These are phyloP conservation scores for Larimichthys polyactis DNA, from an alignment of 2,113 vertebrate species.

Conservation along the genomic window DNA sequence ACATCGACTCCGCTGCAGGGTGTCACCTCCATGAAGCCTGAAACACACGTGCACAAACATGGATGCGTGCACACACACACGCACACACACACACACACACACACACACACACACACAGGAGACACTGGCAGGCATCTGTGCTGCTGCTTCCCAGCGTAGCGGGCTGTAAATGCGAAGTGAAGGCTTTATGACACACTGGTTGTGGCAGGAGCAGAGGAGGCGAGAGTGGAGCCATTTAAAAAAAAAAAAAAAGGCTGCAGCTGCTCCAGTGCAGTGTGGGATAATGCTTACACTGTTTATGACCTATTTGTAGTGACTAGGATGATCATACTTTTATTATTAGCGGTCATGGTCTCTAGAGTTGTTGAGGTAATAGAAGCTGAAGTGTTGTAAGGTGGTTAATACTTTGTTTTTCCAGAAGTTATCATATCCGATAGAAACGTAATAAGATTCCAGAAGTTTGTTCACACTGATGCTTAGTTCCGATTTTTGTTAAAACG, in stretches of 20 bases:
- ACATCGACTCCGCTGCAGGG: background rate
- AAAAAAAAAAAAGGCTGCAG: conserved; percentile 23
- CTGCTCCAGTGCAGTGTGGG: conserved; percentile 5
- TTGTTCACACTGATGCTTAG: background rate
- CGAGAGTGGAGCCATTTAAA: conserved; percentile 43
- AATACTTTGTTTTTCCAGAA: background rate
- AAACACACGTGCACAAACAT: background rate
- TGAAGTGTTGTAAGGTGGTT: background rate
- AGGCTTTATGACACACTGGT: conserved; percentile 57
- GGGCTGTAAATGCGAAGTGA: conserved; percentile 56
- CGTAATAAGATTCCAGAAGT: background rate
- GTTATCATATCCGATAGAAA: background rate
- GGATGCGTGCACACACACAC: conserved; percentile 6
- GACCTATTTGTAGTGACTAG: background rate
- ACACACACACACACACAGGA: conserved; percentile 25
- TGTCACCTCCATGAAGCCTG: conserved; percentile 30
- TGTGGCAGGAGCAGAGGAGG: conserved; percentile 44
- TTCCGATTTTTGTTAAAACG: background rate
- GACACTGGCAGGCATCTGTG: conserved; percentile 47
- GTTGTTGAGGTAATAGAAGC: conserved; percentile 12
- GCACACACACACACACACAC: background rate
- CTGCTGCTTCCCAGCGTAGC: conserved; percentile 25
- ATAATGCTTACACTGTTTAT: conserved; percentile 7
- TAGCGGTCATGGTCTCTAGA: conserved; percentile 1
- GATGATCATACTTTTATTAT: conserved; percentile 34